These are phyloP conservation scores for Nothura maculosa DNA, from an alignment of 2,797 vertebrate genomes.

Conservation along the genomic window DNA sequence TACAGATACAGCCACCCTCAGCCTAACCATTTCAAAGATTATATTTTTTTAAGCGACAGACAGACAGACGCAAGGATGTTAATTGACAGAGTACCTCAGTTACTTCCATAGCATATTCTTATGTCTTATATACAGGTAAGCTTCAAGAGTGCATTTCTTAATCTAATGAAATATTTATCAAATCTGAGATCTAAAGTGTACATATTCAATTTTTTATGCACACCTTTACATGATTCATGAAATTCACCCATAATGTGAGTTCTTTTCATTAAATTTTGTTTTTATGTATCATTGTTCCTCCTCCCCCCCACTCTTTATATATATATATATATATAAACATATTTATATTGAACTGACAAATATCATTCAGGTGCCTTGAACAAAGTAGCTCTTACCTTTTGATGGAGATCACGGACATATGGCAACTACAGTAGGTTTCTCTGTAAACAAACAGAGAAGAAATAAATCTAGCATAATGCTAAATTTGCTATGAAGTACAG, in stretches of 20 bases:
- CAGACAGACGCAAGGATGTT: constrained; percentile 44
- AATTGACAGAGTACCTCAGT: constrained; percentile 72
- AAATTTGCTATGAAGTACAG: constrained; percentile 23
- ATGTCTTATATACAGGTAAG: constrained; percentile 54
- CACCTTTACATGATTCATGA: constrained; percentile 70
- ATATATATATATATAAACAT: constrained; percentile 21
- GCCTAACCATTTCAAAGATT: constrained; percentile 49
- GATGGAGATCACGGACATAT: constrained; percentile 6
- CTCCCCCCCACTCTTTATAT: neutral
- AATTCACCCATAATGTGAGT: constrained; percentile 47
- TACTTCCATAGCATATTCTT: constrained; percentile 43
- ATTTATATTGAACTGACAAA: constrained; percentile 59
- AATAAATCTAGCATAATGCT: constrained; percentile 9
- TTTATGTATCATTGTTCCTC: constrained; percentile 56
- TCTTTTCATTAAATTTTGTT: constrained; percentile 77
- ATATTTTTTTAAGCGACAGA: constrained; percentile 30
- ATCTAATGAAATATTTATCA: constrained; percentile 73
- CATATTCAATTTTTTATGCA: constrained; percentile 75
- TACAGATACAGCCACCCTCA: neutral
- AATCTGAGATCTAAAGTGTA: constrained; percentile 69
- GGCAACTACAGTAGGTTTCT: neutral
- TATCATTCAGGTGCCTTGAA: constrained; percentile 52
- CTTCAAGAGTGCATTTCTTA: constrained; percentile 71
- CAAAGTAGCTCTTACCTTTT: constrained; percentile 43
- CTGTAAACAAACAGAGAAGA: constrained; percentile 32